Conservation (phyloP, 2,888 invertebrate species). For the Sclerodermus sp. region DNA sequence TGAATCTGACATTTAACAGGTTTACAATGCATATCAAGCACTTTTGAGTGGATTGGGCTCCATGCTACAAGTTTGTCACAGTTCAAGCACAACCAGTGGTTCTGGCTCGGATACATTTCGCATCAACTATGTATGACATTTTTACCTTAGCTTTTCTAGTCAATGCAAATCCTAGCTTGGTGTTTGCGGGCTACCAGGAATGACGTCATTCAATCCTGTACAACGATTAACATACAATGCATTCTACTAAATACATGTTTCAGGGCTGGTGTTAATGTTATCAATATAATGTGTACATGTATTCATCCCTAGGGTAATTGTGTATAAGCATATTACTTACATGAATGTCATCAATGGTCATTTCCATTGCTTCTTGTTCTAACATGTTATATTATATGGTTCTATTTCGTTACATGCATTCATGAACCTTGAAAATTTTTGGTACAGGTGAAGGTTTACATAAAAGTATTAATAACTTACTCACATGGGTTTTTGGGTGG, state of each 20-base stretch:
- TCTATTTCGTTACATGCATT: no score
- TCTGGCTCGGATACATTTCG: constrained; percentile 42
- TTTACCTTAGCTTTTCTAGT: constrained; percentile 40
- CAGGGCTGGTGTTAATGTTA: constrained; percentile 4
- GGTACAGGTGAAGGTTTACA: background rate
- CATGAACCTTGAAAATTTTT: background rate
- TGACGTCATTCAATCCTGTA: constrained; percentile 18
- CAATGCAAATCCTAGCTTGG: constrained; percentile 42
- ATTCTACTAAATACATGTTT: constrained; percentile 16
- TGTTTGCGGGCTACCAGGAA: constrained; percentile 40
- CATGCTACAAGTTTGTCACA: constrained; percentile 70
- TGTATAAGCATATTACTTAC: background rate
- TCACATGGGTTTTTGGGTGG: constrained; percentile 36
- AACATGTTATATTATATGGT: background rate
- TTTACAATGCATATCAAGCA: constrained; percentile 69
- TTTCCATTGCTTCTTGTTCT: background rate
- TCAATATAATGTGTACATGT: background rate
- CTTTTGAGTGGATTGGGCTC: constrained; percentile 68
- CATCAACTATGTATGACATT: constrained; percentile 53
- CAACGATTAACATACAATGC: constrained; percentile 23
- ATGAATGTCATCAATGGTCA: background rate
- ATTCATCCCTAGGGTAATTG: background rate
- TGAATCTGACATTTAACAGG: constrained; percentile 58
- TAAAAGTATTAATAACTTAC: background rate
- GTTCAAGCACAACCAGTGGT: constrained; percentile 48